Percentiles rank a stretch among this genome's conserved stretches.
These are phyloP conservation scores for Xenotilapia caudafasciata DNA, from an alignment of 2,113 vertebrate species.

Conservation along the genomic window DNA sequence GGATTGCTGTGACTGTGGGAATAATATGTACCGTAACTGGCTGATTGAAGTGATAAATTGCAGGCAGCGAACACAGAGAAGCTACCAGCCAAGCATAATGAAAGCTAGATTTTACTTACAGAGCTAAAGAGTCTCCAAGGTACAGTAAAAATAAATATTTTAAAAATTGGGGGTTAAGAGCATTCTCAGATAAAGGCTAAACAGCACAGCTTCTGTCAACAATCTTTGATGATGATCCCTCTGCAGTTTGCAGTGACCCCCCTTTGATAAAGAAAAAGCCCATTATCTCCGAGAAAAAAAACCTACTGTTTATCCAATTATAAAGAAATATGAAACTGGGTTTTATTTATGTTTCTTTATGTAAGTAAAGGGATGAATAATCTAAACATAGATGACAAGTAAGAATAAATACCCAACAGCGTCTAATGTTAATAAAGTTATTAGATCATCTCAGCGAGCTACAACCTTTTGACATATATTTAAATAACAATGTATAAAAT, in stretches of 20 bases:
- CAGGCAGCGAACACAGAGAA: not conserved
- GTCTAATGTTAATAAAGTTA: not conserved
- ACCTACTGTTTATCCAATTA: not conserved
- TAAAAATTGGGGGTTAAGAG: not conserved
- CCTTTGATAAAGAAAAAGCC: not conserved
- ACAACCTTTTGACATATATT: fast-evolving
- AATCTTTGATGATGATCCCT: not conserved
- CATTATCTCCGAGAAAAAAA: slow-evolving; percentile 16
- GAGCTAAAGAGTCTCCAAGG: not conserved
- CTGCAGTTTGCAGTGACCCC: not conserved
- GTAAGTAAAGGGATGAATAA: not conserved
- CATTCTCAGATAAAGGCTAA: slow-evolving; percentile 23
- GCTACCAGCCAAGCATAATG: not conserved
- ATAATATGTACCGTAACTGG: slow-evolving; percentile 30
- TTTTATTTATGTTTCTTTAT: not conserved
- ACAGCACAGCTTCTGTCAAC: not conserved
- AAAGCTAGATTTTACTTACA: slow-evolving; percentile 12
- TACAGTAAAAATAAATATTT: slow-evolving; percentile 10
- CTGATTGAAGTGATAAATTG: slow-evolving; percentile 40
- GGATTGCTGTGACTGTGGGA: not conserved
- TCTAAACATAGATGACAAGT: not conserved
- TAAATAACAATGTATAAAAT: not conserved
- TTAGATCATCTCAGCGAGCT: not conserved
- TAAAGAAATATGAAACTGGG: not conserved
- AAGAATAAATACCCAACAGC: not conserved